Evolutionary conservation across 2,113 vertebrate species (phyloP), one percentile per base, ranked within the genome.

Genomic region (Recurvirostra avosetta): DNA sequence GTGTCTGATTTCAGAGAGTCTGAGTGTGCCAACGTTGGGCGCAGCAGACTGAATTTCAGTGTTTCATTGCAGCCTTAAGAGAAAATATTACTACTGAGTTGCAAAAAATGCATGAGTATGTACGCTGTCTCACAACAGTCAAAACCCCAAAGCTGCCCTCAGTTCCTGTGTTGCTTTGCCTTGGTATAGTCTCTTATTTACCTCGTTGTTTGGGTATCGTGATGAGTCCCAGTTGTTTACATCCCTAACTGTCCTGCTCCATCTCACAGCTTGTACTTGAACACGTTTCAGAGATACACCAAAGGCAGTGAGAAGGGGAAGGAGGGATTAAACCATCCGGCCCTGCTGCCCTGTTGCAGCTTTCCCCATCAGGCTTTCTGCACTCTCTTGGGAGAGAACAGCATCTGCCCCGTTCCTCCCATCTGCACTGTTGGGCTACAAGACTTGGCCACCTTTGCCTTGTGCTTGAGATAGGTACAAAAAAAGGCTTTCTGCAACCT

Each of bases 21-120:
- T 4, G 19, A 41, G 27, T 5, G 5, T 25, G 63, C 23, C n/a
- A 2, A 13, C 0, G 0, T 0, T 86, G n/a, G 71, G 25, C 29
- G 40, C 72, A 65, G 59, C 45, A 85, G 68, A 17, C n/a, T 66
- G 27, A 65, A 56, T 53, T 23, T 45, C 80, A 61, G 63, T 22
- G 38, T 47, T 67, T 79, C 6, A 2, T 13, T 56, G 53, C 53
- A 50, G 66, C 47, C 66, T 27, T 30, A 50, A 55, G 26, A 61
- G 66, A 73, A 91, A 61, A 61, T 43, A 62, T 9, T 40, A 43
- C 32, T 34, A 7, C 14, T 67, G 27, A 59, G 63, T 43, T 45
- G 40, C 9, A 55, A 67, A 61, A 65, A 47, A 53, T 16, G 8
- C 1, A 1, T 30, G 15, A 20, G 17, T 40, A 27, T 25, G 29